Percentiles rank a stretch among this genome's conserved stretches.
Evolutionary conservation across 1,140 invertebrate species (phyloP).

Genomic region (Diploscapter pachys): DNA sequence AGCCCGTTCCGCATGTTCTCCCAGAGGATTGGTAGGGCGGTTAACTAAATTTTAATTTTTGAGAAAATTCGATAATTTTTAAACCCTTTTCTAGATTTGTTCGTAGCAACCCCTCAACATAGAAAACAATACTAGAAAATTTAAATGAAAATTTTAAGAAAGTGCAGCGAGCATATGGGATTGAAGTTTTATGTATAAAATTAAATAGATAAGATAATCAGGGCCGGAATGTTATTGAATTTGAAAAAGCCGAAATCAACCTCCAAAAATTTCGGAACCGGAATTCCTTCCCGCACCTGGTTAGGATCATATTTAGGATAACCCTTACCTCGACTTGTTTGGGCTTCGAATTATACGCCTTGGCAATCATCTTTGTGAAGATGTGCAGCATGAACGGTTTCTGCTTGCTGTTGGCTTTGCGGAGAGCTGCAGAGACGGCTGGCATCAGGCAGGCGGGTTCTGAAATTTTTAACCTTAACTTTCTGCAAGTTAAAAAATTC

Average conservation of each 20-base stretch:
- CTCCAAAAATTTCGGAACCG: neutral
- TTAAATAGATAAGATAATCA: too few species aligned
- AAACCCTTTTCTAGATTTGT: too few species aligned
- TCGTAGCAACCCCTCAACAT: too few species aligned
- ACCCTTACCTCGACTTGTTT: slow-evolving; percentile 34
- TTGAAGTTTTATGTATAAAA: too few species aligned
- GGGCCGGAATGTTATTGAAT: neutral
- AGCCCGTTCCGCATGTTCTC: slow-evolving; percentile 15
- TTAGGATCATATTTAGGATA: neutral
- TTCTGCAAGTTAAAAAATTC: neutral
- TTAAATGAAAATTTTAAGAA: too few species aligned
- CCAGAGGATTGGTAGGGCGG: slow-evolving; percentile 13
- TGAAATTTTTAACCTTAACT: neutral
- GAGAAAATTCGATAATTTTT: too few species aligned
- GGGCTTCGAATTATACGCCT: slow-evolving; percentile 1
- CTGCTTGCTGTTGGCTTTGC: slow-evolving; percentile 33
- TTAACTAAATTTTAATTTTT: too few species aligned
- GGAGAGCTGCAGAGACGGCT: slow-evolving; percentile 24
- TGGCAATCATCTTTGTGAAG: slow-evolving; percentile 11
- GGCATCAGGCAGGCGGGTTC: slow-evolving; percentile 21
- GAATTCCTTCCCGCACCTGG: neutral
- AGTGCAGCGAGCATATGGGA: too few species aligned
- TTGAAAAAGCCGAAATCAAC: neutral
- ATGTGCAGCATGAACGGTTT: slow-evolving; percentile 22
- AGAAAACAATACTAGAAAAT: too few species aligned